Evolutionary conservation across 2,888 invertebrate species (phyloP).

Genomic region (Patella caerulea): DNA sequence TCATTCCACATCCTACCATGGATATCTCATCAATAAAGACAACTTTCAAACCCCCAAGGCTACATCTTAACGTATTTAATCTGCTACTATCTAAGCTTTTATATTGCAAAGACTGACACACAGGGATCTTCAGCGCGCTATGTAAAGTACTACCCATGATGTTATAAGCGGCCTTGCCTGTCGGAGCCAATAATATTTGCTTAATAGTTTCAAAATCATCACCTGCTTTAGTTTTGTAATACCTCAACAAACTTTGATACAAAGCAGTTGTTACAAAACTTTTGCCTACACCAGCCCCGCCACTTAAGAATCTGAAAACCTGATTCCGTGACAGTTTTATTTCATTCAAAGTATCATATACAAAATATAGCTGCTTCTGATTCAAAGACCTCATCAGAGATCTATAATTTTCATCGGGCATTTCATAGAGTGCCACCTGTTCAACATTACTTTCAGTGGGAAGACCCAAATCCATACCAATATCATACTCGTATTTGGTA

Average conservation of each 20-base stretch:
- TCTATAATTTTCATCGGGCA: slow-evolving; percentile 36
- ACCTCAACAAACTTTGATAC: slow-evolving; percentile 38
- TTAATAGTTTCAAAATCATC: slow-evolving; percentile 23
- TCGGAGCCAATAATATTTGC: slow-evolving; percentile 38
- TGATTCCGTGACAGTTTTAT: slow-evolving; percentile 34
- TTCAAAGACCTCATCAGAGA: slow-evolving; percentile 35
- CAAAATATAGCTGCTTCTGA: slow-evolving; percentile 35
- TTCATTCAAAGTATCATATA: slow-evolving; percentile 34
- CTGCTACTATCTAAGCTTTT: slow-evolving; percentile 20
- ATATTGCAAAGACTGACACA: slow-evolving; percentile 22
- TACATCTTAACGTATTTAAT: slow-evolving; percentile 15
- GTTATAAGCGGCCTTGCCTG: slow-evolving; percentile 42
- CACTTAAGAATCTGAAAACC: slow-evolving; percentile 37
- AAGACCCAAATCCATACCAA: slow-evolving; percentile 36
- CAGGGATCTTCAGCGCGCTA: slow-evolving; percentile 25
- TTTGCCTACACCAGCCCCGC: slow-evolving; percentile 46
- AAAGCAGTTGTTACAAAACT: slow-evolving; percentile 36
- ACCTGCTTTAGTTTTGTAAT: slow-evolving; percentile 33
- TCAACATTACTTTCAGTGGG: slow-evolving; percentile 23
- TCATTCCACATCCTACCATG: slow-evolving; percentile 36
- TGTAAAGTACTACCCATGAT: slow-evolving; percentile 32
- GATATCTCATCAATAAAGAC: slow-evolving; percentile 43
- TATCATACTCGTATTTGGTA: slow-evolving; percentile 35
- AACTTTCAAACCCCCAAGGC: slow-evolving; percentile 23
- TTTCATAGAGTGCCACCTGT: slow-evolving; percentile 21